Percentiles rank a stretch among this genome's conserved stretches.
phyloP scores from a whole-genome alignment of 2,888 invertebrate genomes.

The Bruchidius siliquastri region DNA sequence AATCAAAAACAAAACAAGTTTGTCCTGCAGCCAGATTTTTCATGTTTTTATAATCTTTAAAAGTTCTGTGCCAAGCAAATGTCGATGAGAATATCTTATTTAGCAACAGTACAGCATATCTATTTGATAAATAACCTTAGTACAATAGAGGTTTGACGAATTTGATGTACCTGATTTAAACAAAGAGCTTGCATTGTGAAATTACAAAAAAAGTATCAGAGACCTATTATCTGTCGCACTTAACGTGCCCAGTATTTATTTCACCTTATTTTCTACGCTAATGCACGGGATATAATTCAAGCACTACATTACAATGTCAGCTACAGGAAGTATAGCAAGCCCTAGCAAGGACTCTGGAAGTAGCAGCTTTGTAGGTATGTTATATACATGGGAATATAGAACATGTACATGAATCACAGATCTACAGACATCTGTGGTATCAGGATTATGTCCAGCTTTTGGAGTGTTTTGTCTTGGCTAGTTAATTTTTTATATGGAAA shows the following conservation, averaged over 20 bases:
- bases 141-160: background rate
- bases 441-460: too few species aligned
- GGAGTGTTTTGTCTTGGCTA: too few species aligned
- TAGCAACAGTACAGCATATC: background rate
- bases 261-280: background rate
- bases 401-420: too few species aligned
- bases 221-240: background rate
- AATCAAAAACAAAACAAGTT: background rate
- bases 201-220: background rate
- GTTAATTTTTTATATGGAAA: too few species aligned
- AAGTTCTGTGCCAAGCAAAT: background rate
- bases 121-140: background rate
- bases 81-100: background rate
- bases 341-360: constrained; percentile 40
- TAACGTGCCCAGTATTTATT: background rate
- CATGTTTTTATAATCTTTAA: background rate
- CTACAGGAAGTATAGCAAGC: constrained; percentile 35
- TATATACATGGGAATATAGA: too few species aligned
- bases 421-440: too few species aligned
- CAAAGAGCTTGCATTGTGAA: background rate
- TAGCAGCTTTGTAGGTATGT: constrained; percentile 32
- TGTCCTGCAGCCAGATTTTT: background rate
- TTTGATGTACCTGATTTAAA: background rate
- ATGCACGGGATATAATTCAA: background rate
- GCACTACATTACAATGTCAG: constrained; percentile 18